Base-by-base conservation (phyloP, 1,140 invertebrate species). In the Venustaconcha ellipsiformis region DNA sequence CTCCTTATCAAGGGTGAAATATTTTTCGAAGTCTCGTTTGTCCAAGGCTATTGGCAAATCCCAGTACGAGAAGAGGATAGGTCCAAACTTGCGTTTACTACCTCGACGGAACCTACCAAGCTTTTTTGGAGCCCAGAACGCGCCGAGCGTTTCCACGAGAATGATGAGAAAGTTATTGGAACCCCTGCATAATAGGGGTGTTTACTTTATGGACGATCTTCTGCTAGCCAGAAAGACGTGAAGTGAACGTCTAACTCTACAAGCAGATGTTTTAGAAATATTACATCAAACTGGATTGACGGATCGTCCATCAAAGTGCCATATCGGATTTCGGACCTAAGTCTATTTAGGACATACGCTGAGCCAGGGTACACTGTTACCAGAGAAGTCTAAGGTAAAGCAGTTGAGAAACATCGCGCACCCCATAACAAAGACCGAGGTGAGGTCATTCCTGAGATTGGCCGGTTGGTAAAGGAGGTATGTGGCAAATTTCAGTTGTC, bases 41-140 rank as follows among this genome's bases (percentile, higher is more conserved):
- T 62, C 15, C 17, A 72, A 14, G 18, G 87, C 14, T 89, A 76
- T 74, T 88, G 88, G 88, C 91, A 91, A 72, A 76, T 92, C 8
- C 69, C 66, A 55, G 70, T 92, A 17, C 67, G 86, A 12, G 15
- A 72, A 17, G 72, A 81, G 6, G 85, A 87, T 67, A 85, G 74
- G 14, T 59, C 87, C 48, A 48, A 48, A 11, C 37, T 48, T 11
- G 37, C 5, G 6, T 48, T 48, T 48, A 6, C 8, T 48, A 48
- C 37, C 37, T 6, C 37, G 37, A 48, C 37, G 37, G 8, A 11
- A 48, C 5, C 8, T 48, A 48, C 55, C 70, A 86, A 81, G 76
- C 78, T 76, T 1, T n/a, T 80, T 82, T 56, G 76, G 37, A 11
- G 37, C 11, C 6, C 37, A 48, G 37, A 48, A 48, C 37, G 37